Percentiles rank a stretch among this genome's conserved stretches.
Evolutionary conservation across 1,140 invertebrate genomes (phyloP).

Genomic region (Heliconius eleuchia): DNA sequence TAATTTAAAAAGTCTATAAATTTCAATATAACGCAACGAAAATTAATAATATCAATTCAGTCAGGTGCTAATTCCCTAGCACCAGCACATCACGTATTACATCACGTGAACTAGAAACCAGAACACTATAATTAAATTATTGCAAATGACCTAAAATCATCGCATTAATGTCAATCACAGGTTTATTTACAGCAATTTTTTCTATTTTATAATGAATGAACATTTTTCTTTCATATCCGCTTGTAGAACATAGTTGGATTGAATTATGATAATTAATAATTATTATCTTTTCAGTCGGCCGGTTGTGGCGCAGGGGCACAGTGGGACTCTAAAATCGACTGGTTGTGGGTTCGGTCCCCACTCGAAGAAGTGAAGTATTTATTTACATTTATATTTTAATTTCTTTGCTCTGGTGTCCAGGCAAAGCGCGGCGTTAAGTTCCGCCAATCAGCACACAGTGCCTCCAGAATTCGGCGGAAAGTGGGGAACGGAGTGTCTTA

Average conservation of each 20-base stretch:
- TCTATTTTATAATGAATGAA: not conserved
- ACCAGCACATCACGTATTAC: not conserved
- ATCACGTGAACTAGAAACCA: not conserved
- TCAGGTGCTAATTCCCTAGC: not conserved
- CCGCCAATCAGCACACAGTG: no score
- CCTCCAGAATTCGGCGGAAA: no score
- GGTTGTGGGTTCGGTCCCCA: no score
- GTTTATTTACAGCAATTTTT: constrained; percentile 19
- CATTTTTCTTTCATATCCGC: not conserved
- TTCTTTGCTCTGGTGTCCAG: no score
- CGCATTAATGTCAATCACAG: constrained; percentile 39
- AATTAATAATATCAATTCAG: not conserved
- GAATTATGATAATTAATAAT: not conserved
- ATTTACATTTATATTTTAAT: no score
- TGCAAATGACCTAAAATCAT: constrained; percentile 29
- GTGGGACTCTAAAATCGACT: no score
- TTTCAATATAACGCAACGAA: not conserved
- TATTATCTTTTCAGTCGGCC: no score
- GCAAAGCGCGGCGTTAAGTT: no score
- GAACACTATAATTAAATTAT: constrained; percentile 25
- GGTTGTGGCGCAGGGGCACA: no score
- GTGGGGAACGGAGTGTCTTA: no score
- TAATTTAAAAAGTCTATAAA: not conserved
- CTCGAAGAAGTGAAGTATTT: no score
- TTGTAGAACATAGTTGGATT: not conserved